Evolutionary conservation across 2,888 invertebrate genomes (phyloP).

Genomic region (Eupithecia tripunctaria): DNA sequence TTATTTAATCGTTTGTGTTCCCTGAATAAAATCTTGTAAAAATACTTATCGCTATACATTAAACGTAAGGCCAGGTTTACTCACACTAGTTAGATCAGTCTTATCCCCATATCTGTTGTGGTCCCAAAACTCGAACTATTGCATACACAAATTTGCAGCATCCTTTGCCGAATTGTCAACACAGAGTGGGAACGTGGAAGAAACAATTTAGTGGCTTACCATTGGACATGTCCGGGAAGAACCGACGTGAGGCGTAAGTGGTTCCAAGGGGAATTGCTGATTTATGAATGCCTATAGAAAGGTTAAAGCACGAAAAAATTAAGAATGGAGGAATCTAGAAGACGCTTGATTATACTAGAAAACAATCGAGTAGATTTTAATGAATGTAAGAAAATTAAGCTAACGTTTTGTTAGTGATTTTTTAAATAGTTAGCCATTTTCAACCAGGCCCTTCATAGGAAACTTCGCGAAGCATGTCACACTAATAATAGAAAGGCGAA

Average conservation of each 20-base stretch:
- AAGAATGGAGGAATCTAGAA: neutral
- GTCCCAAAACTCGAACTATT: neutral
- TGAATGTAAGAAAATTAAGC: neutral
- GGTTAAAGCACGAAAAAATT: constrained; percentile 13
- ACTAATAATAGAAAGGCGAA: no score
- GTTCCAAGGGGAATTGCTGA: constrained; percentile 57
- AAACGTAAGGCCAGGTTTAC: neutral
- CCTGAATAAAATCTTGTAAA: no score
- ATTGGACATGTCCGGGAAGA: constrained; percentile 55
- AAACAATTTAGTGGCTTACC: constrained; percentile 35
- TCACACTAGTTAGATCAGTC: neutral
- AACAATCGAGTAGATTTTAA: neutral
- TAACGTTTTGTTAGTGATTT: neutral
- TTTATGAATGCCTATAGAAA: constrained; percentile 46
- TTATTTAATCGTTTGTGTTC: no score
- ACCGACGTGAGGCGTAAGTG: constrained; percentile 51
- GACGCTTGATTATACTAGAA: neutral
- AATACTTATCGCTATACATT: neutral
- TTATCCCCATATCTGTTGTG: neutral
- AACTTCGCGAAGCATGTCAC: neutral
- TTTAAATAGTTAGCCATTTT: neutral
- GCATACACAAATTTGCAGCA: constrained; percentile 17
- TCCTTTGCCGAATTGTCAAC: constrained; percentile 25
- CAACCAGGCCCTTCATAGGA: neutral
- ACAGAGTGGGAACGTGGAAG: constrained; percentile 34